Conservation (phyloP, 2,797 vertebrate genomes). For the Agapornis canus region DNA sequence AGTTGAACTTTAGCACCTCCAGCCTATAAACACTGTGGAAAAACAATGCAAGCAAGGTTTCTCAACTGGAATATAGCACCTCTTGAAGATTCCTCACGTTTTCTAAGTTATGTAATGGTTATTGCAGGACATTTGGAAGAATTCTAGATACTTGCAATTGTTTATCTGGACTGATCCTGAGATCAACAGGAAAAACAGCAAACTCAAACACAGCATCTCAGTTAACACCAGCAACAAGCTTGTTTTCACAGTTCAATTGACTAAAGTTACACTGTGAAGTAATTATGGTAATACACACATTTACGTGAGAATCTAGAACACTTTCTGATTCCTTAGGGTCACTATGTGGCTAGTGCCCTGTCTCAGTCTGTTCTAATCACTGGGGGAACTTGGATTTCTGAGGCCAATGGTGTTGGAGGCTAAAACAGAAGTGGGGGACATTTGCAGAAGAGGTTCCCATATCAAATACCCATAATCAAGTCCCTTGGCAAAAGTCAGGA, state of each 20-base stretch:
- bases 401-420: neutral
- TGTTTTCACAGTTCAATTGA: neutral
- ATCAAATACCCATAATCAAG: neutral
- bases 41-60: neutral
- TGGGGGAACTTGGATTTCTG: neutral
- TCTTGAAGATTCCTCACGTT: neutral
- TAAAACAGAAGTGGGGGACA: neutral
- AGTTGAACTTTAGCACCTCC: neutral
- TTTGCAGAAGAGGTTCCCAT: neutral
- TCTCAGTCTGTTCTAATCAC: neutral
- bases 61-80: neutral
- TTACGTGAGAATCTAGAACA: neutral
- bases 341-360: accelerated
- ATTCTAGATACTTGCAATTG: neutral
- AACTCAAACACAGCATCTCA: neutral
- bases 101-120: neutral
- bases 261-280: neutral
- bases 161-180: neutral
- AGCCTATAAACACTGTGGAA: neutral
- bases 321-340: neutral
- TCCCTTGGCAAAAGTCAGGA: neutral
- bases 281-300: neutral
- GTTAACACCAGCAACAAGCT: neutral
- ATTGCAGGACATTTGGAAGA: neutral
- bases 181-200: neutral